Conservation (phyloP, 2,797 vertebrate genomes). For the Hippocampus kuda region DNA sequence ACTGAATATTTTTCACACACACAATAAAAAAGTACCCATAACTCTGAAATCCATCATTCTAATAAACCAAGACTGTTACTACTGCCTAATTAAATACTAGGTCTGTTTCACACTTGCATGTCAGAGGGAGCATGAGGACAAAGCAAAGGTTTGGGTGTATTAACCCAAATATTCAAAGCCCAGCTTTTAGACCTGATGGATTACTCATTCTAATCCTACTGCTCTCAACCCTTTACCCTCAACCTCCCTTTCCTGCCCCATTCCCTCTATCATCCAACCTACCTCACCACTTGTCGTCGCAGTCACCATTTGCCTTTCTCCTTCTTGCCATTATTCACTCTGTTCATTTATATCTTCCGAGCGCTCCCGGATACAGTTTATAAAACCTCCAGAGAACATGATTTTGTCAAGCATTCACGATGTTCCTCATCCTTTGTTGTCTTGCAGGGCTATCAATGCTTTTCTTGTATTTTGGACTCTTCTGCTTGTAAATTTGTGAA, state of each 20-base stretch:
- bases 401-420: neutral
- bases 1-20: neutral
- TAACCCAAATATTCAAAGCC: conserved; percentile 62
- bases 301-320: conserved; percentile 37
- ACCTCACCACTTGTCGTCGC: conserved; percentile 38
- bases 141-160: conserved; percentile 50
- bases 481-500: neutral
- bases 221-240: conserved; percentile 35
- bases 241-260: conserved; percentile 20
- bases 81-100: neutral
- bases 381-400: conserved; percentile 4
- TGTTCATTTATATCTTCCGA: conserved; percentile 41
- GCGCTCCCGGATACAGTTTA: conserved; percentile 35
- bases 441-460: too few species aligned
- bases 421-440: neutral
- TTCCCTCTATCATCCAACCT: conserved; percentile 17
- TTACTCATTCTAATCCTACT: conserved; percentile 54
- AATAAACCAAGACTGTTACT: neutral
- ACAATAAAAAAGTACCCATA: neutral
- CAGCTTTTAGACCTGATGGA: conserved; percentile 52
- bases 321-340: conserved; percentile 45
- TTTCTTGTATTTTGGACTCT: neutral
- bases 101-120: conserved; percentile 2
- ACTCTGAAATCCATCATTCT: neutral
- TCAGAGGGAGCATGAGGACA: conserved; percentile 25